phyloP scores from a whole-genome alignment of 2,888 invertebrate species.

The Branchinecta sandiegonensis region DNA sequence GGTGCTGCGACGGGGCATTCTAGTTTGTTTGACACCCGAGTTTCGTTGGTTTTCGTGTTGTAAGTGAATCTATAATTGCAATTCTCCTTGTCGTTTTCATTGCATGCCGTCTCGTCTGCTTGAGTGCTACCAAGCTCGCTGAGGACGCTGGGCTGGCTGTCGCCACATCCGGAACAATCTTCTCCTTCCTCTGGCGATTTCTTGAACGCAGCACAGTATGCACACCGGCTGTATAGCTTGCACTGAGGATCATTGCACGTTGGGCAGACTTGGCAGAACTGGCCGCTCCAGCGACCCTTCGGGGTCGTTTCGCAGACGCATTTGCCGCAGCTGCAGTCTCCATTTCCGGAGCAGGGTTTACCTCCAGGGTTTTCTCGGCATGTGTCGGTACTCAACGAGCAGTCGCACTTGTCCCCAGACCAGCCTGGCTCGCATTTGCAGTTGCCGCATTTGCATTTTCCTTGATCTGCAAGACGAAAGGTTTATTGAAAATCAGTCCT shows the following conservation, averaged over 20 bases:
- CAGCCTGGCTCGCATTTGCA: background rate
- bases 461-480: background rate
- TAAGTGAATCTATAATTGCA: background rate
- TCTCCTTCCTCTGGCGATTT: background rate
- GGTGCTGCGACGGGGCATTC: background rate
- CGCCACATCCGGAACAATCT: background rate
- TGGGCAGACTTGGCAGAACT: background rate
- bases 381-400: background rate
- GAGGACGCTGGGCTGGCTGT: background rate
- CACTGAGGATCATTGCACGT: background rate
- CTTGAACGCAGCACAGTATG: background rate
- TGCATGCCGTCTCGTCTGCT: background rate
- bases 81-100: background rate
- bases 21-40: background rate
- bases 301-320: background rate
- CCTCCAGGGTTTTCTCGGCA: background rate
- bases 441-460: slow-evolving; percentile 5
- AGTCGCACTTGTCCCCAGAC: slow-evolving; percentile 4
- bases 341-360: background rate
- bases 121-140: background rate
- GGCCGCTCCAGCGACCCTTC: background rate
- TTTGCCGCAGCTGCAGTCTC: background rate
- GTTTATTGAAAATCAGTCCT: no score
- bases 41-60: background rate
- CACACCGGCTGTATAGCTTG: background rate